These are phyloP conservation scores for Tupaia chinensis DNA, from an alignment of 2,113 vertebrate genomes.

Conservation along the genomic window DNA sequence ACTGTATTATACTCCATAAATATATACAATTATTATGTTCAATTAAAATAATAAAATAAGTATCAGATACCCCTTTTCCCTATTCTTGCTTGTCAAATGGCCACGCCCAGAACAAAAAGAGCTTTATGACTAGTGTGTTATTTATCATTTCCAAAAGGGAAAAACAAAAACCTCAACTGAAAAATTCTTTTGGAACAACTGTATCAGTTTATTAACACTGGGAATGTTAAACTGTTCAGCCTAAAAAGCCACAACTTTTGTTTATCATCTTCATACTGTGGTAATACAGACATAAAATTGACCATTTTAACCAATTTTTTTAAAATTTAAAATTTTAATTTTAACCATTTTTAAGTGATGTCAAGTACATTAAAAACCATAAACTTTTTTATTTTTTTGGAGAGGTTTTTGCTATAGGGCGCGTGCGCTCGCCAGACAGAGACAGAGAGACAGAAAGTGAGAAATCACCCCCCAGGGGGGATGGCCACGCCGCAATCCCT, in stretches of 20 bases:
- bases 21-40: no score
- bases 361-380: neutral
- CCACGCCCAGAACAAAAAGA: neutral
- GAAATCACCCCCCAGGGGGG: no score
- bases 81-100: neutral
- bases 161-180: neutral
- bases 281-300: slow-evolving; percentile 15
- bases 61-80: no score
- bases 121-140: neutral
- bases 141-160: neutral
- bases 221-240: neutral
- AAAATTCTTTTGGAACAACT: slow-evolving; percentile 5
- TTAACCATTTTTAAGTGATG: neutral
- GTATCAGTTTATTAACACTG: neutral
- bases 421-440: no score
- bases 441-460: no score
- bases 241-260: slow-evolving; percentile 6
- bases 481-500: no score
- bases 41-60: no score
- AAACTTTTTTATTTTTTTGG: neutral
- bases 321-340: no score
- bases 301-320: neutral
- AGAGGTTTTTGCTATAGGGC: no score
- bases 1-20: no score
- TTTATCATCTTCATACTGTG: neutral